Percentiles rank a stretch among this genome's conserved stretches.
Evolutionary conservation across 2,113 vertebrate species (phyloP).

Genomic region (Notiomystis cincta): DNA sequence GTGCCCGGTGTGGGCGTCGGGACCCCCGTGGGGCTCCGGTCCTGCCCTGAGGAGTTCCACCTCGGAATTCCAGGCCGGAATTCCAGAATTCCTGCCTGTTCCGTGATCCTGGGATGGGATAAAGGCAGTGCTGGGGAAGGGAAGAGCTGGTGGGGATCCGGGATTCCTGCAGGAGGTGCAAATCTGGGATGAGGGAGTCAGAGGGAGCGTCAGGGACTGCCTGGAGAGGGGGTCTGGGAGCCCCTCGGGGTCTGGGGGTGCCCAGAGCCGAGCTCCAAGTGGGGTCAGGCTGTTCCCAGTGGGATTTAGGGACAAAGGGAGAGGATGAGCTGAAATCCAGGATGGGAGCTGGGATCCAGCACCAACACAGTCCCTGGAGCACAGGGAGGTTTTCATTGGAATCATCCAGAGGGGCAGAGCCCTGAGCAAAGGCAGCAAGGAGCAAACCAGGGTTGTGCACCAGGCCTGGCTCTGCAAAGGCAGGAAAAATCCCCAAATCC

Average conservation of each 20-base stretch:
- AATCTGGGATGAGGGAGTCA: rapidly evolving
- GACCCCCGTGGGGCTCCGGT: rapidly evolving
- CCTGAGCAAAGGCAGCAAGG: background rate
- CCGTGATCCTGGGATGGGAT: rapidly evolving
- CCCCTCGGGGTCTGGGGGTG: background rate
- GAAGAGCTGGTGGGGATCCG: background rate
- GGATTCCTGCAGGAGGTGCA: background rate
- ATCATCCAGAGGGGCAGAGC: background rate
- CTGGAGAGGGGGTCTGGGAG: background rate
- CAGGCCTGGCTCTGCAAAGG: background rate
- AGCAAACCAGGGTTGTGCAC: background rate
- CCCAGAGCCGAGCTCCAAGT: rapidly evolving
- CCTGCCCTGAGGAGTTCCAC: background rate
- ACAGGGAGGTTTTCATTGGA: rapidly evolving
- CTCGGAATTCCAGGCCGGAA: background rate
- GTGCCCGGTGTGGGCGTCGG: rapidly evolving
- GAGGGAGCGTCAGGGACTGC: background rate
- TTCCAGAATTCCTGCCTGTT: background rate
- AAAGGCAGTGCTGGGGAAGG: background rate
- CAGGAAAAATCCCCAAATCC: background rate
- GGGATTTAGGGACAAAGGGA: background rate
- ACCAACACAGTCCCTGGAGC: rapidly evolving
- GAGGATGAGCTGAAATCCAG: background rate
- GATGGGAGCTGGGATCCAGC: background rate
- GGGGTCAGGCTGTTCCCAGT: background rate